Conservation (phyloP, 2,888 invertebrate species). For the Oxystoma pomonae region DNA sequence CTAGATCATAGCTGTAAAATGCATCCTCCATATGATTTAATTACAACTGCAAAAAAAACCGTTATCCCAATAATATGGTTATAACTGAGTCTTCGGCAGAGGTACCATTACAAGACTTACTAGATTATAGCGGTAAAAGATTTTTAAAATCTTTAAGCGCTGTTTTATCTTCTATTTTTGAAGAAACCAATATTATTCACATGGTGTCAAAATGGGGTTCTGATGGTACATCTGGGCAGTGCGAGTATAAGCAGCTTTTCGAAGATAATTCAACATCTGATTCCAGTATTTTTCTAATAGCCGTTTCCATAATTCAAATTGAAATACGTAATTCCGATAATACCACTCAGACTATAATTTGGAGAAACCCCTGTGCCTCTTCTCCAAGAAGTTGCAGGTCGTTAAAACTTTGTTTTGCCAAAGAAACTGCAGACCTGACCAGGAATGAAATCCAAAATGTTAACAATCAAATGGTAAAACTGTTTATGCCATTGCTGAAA, state of each 20-base stretch:
- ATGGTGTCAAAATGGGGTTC: slow-evolving; percentile 2
- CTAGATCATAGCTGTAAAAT: background rate
- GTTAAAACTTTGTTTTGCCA: background rate
- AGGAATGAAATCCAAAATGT: background rate
- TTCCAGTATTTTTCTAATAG: slow-evolving; percentile 1
- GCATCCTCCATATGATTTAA: background rate
- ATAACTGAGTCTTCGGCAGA: background rate
- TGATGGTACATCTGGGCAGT: slow-evolving; percentile 2
- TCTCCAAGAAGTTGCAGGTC: background rate
- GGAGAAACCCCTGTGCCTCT: background rate
- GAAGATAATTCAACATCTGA: background rate
- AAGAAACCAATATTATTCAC: background rate
- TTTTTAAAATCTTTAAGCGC: background rate
- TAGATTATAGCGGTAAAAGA: background rate
- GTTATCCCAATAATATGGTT: background rate
- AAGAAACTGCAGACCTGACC: background rate
- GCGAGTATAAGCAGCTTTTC: background rate
- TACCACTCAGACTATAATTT: background rate
- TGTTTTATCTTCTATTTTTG: background rate
- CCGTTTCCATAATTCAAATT: background rate
- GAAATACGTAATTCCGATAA: background rate
- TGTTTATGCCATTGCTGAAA: background rate
- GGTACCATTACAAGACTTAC: background rate
- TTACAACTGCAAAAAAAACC: background rate
- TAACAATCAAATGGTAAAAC: background rate